Evolutionary conservation across 30 jellyfish, hydroid and myxozoan species (phyloP).

Genomic region (Morbakka virulenta): DNA sequence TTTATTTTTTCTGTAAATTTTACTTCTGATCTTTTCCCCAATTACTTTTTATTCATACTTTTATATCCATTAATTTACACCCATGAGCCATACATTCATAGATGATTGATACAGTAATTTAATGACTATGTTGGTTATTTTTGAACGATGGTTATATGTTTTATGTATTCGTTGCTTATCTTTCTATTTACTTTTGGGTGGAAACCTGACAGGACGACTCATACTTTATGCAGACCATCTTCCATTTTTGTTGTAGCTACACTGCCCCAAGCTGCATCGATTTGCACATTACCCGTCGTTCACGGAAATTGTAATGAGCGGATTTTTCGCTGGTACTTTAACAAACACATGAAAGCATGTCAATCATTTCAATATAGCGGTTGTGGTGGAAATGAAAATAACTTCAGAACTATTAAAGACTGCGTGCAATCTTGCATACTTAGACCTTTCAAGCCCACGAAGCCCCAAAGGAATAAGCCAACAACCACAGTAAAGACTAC

Average conservation of each 20-base stretch:
- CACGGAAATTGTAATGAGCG: conserved; percentile 60
- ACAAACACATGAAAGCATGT: conserved; percentile 52
- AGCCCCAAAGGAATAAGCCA: neutral
- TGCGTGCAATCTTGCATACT: conserved; percentile 65
- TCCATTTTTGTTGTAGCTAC: neutral
- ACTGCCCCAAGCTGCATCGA: neutral
- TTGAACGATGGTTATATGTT: too few relatives aligned
- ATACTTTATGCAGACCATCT: too few relatives aligned
- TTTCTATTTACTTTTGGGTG: too few relatives aligned
- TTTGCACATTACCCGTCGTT: conserved; percentile 50
- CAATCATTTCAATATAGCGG: conserved; percentile 68
- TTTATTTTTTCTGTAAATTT: too few relatives aligned
- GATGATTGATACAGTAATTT: too few relatives aligned
- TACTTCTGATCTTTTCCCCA: too few relatives aligned
- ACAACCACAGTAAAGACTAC: neutral
- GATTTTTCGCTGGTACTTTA: conserved; percentile 38
- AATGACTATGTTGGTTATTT: too few relatives aligned
- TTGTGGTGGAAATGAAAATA: conserved; percentile 84
- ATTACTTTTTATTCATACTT: too few relatives aligned
- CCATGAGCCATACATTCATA: too few relatives aligned
- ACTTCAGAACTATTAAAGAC: conserved; percentile 55
- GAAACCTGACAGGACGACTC: too few relatives aligned
- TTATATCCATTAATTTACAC: too few relatives aligned
- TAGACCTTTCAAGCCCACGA: conserved; percentile 1
- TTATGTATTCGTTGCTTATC: too few relatives aligned